Evolutionary conservation across 2,888 invertebrate species (phyloP).

Genomic region (Capitulum mitella): DNA sequence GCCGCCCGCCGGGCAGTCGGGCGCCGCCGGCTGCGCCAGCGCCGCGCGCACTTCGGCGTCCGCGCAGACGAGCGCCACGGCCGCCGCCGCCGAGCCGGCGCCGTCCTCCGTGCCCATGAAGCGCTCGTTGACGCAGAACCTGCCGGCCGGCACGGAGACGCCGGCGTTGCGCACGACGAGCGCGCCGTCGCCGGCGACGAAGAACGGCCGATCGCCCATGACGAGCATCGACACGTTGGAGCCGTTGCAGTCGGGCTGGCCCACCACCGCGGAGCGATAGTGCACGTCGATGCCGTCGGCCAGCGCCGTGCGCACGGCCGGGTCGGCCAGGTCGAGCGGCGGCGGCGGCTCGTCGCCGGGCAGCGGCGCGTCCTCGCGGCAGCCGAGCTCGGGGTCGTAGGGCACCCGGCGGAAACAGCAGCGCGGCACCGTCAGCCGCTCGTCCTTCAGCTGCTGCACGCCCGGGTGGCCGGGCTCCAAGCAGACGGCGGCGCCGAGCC

Average conservation of each 20-base stretch:
- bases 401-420: background rate
- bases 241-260: background rate
- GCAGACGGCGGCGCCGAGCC: background rate
- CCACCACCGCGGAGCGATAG: background rate
- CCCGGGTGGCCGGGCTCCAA: background rate
- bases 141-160: background rate
- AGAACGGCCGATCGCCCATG: background rate
- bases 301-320: background rate
- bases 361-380: background rate
- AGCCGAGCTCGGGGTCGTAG: background rate
- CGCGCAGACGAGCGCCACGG: background rate
- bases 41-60: background rate
- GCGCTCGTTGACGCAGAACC: background rate
- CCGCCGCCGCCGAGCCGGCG: background rate
- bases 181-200: background rate
- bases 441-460: background rate
- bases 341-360: background rate
- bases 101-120: background rate
- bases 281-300: background rate
- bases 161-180: background rate
- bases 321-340: background rate
- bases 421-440: background rate
- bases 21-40: background rate
- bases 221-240: background rate
- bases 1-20: conserved; percentile 28